Evolutionary conservation across 2,797 vertebrate species (phyloP), one percentile per base, ranked within the genome.

Genomic region (Valencia hispanica): DNA sequence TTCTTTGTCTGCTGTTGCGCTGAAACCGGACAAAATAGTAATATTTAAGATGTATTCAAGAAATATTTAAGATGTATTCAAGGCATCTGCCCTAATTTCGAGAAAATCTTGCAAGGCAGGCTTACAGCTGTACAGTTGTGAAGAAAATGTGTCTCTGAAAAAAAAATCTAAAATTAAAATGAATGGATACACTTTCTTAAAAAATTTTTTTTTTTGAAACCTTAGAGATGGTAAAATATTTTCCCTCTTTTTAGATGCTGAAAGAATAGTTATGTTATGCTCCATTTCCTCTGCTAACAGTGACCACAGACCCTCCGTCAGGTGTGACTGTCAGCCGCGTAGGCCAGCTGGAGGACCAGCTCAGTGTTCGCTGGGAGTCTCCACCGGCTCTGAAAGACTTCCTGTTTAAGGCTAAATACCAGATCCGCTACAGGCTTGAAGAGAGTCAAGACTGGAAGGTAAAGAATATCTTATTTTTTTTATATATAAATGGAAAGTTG

Each of bases 391-490:
- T 99, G 79, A 98, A 98, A 90, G 98, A 99, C 90, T 98, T 98
- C 93, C 95, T 99, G 39, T 99, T 99, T 84, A 97, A 98, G 93
- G 97, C 97, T 93, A 99, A 98, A 90, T 99, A 99, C 91, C 98
- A 99, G 95, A 99, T 99, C 91, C 97, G 98, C 86, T 99, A 99
- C 93, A 95, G 98, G 0, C 96, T 99, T 87, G 98, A 99, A 91
- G 97, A 98, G 90, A 98, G 97, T 85, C 94, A 95, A 8, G 97
- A 98, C 80, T 99, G 98, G 98, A 99, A 98, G 97, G 98, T 99
- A 94, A 69, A 76, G 72, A 79, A 74, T 61, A 41, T 8, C 14
- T 12, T 25, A n/a, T 11, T n/a, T 55, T 55, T 55, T 12, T n/a
- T 27, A 27, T n/a, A 4, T 57, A 27, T 30, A 18, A 57, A 57